phyloP scores from a whole-genome alignment of 2,797 vertebrate species.

The Hephaestus fuliginosus region DNA sequence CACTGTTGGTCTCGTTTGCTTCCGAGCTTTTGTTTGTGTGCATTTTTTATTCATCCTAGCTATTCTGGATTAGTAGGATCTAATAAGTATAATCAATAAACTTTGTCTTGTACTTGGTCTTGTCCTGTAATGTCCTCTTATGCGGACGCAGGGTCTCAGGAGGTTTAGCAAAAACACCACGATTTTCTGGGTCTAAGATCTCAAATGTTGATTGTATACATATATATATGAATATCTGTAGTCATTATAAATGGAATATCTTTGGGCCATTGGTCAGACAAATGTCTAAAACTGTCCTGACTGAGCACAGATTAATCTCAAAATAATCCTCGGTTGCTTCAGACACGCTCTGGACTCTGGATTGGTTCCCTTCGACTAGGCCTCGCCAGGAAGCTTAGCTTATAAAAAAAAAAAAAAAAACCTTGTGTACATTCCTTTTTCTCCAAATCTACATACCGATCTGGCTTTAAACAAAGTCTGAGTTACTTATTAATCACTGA shows the following conservation, averaged over 20 bases:
- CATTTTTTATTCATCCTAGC: too few species aligned
- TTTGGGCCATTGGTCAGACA: not conserved
- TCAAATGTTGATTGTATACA: not conserved
- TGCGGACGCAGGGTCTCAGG: too few species aligned
- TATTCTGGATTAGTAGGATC: too few species aligned
- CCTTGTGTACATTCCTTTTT: conserved; percentile 6
- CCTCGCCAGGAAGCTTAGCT: not conserved
- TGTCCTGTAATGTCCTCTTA: too few species aligned
- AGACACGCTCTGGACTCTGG: too few species aligned
- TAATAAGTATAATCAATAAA: too few species aligned
- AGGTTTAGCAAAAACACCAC: too few species aligned
- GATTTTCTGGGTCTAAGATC: too few species aligned
- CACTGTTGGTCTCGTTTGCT: too few species aligned
- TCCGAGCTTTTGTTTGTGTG: too few species aligned
- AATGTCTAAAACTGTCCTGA: not conserved
- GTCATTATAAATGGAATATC: not conserved
- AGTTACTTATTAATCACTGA: conserved; percentile 29
- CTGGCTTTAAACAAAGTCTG: conserved; percentile 24
- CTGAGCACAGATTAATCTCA: not conserved
- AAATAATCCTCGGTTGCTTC: not conserved
- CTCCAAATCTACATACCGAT: conserved; percentile 2
- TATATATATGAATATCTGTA: not conserved
- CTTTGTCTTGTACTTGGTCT: too few species aligned
- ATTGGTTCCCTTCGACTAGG: not conserved
- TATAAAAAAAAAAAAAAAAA: not conserved